phyloP scores from a whole-genome alignment of 2,113 vertebrate genomes.

The Sorex fumeus region DNA sequence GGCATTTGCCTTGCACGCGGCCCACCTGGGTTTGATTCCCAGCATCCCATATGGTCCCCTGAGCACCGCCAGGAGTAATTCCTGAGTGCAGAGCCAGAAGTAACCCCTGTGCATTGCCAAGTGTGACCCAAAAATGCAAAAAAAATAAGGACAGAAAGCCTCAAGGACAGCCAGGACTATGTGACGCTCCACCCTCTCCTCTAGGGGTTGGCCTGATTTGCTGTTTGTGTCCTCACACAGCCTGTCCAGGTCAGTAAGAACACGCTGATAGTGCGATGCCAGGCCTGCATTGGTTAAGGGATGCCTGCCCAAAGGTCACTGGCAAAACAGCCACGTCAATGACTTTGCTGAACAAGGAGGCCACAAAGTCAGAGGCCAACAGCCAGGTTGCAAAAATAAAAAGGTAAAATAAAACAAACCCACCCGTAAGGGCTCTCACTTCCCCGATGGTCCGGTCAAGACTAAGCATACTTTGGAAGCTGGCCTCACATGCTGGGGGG shows the following conservation, averaged over 20 bases:
- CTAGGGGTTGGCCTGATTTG: too few species aligned
- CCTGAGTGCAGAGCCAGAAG: too few species aligned
- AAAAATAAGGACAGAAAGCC: too few species aligned
- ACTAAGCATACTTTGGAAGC: background rate
- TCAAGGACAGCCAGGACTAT: too few species aligned
- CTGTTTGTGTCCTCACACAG: too few species aligned
- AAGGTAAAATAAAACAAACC: background rate
- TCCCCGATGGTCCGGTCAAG: background rate
- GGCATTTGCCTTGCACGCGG: too few species aligned
- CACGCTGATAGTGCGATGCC: accelerated
- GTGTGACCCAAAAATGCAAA: too few species aligned
- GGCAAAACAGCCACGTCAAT: constrained; percentile 10
- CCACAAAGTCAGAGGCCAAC: constrained; percentile 40
- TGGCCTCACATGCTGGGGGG: too few species aligned
- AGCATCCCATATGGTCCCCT: too few species aligned
- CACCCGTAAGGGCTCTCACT: background rate
- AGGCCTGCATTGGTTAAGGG: background rate
- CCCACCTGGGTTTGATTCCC: too few species aligned
- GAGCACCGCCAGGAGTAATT: too few species aligned
- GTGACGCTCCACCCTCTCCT: background rate
- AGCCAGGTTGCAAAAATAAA: background rate
- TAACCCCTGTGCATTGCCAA: too few species aligned
- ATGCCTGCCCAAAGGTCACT: background rate
- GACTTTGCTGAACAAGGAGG: constrained; percentile 12
- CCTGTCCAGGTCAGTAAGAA: background rate